Conservation (phyloP, 2,797 vertebrate species). For the Megaceryle alcyon region DNA sequence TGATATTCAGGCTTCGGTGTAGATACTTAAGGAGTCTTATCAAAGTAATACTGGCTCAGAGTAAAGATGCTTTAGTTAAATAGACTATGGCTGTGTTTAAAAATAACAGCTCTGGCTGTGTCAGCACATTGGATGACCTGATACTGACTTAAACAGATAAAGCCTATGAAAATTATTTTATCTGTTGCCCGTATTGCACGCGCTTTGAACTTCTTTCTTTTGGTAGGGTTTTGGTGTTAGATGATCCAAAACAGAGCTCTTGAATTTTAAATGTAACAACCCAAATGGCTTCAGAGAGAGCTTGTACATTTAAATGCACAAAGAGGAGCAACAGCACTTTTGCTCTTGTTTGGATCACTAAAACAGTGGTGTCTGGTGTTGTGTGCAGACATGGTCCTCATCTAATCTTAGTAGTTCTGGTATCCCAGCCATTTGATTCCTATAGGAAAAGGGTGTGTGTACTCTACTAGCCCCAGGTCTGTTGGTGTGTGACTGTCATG, state of each 20-base stretch:
- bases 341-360: not conserved
- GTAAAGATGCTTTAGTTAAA: constrained; percentile 72
- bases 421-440: not conserved
- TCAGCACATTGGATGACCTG: constrained; percentile 34
- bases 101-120: constrained; percentile 65
- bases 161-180: constrained; percentile 20
- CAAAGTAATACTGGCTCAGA: constrained; percentile 70
- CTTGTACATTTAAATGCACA: not conserved
- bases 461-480: fast-evolving
- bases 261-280: not conserved
- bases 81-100: constrained; percentile 63
- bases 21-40: constrained; percentile 63
- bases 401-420: not conserved
- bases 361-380: not conserved
- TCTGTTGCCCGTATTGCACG: not conserved
- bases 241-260: not conserved
- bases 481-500: not conserved
- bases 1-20: not conserved
- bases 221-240: not conserved
- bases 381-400: not conserved
- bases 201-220: not conserved
- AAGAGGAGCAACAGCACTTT: not conserved
- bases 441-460: not conserved
- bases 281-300: not conserved
- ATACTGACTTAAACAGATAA: constrained; percentile 26